Base-by-base conservation (phyloP, 2,113 vertebrate species). In the Anarhynchus alexandrinus region DNA sequence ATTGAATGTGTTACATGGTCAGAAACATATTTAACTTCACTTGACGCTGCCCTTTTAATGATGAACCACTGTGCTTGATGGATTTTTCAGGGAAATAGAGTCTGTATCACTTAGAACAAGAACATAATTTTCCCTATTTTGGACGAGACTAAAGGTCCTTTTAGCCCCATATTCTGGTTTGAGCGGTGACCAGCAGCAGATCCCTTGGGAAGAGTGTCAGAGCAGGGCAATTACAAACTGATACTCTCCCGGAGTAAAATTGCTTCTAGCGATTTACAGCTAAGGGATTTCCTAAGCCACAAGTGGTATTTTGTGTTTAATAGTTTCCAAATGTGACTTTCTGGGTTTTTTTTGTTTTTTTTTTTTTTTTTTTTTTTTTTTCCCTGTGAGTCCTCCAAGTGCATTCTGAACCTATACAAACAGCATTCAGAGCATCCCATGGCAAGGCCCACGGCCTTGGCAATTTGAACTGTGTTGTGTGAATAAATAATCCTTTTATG, bases 241-340 rank as follows among this genome's bases (percentile, higher is more conserved):
- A 88, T 65, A 34, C 62, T 76, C 74, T 90, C 71, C 36, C 3
- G 2, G 22, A 88, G 57, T 40, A 61, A 79, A 71, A 87, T 30
- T 85, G 16, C 36, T 80, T 88, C 62, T 86, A 88, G 51, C 5
- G 3, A 88, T 72, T 79, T 86, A 80, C 43, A 86, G 93, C 71
- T 86, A 62, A 72, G 88, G 71, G 43, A 93, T 94, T 90, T 95
- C 86, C 79, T 93, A 86, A 91, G 43, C 5, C 73, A 76, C 12
- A 27, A 71, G 34, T n/a, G 45, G 14, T 45, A 12, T 40, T 88
- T 86, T 76, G 43, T 27, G 54, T 69, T 92, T 92, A 95, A 93
- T 57, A 71, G 25, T 40, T 94, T 93, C 85, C 85, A 94, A 97
- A 85, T 90, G 82, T 51, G 6, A 67, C 38, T 17, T 34, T 15